phyloP scores from a whole-genome alignment of 2,888 invertebrate genomes.

The Blera fallax region DNA sequence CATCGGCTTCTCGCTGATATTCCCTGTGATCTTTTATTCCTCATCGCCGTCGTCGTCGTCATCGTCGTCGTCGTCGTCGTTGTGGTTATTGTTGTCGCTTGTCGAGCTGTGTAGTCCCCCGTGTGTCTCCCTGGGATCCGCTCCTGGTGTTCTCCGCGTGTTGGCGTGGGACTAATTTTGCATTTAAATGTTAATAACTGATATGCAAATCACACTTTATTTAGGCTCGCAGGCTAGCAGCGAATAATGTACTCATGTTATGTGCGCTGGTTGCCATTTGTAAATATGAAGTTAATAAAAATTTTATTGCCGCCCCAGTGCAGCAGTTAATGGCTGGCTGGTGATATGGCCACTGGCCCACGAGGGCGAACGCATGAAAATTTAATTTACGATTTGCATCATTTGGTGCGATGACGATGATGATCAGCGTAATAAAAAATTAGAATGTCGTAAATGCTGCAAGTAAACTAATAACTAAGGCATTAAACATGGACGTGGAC shows the following conservation, averaged over 20 bases:
- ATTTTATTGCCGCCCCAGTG: conserved; percentile 68
- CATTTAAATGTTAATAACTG: conserved; percentile 73
- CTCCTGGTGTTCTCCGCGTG: conserved; percentile 60
- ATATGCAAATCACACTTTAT: conserved; percentile 72
- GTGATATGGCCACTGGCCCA: conserved; percentile 1
- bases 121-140: conserved; percentile 47
- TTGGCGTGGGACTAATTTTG: conserved; percentile 72
- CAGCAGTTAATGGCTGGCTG: conserved; percentile 52
- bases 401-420: conserved; percentile 61
- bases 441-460: conserved; percentile 57
- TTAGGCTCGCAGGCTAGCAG: conserved; percentile 49
- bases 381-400: conserved; percentile 71
- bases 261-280: conserved; percentile 70
- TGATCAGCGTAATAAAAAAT: conserved; percentile 61
- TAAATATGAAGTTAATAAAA: conserved; percentile 72
- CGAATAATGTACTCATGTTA: conserved; percentile 70
- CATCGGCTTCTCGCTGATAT: conserved; percentile 62
- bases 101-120: not conserved
- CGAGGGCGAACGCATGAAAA: conserved; percentile 47
- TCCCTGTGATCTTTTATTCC: conserved; percentile 63
- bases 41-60: conserved; percentile 6
- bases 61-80: conserved; percentile 14
- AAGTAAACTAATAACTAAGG: conserved; percentile 62
- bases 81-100: conserved; percentile 62
- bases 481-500: conserved; percentile 51